phyloP scores from a whole-genome alignment of 2,113 vertebrate genomes.

The Poeciliopsis prolifica region DNA sequence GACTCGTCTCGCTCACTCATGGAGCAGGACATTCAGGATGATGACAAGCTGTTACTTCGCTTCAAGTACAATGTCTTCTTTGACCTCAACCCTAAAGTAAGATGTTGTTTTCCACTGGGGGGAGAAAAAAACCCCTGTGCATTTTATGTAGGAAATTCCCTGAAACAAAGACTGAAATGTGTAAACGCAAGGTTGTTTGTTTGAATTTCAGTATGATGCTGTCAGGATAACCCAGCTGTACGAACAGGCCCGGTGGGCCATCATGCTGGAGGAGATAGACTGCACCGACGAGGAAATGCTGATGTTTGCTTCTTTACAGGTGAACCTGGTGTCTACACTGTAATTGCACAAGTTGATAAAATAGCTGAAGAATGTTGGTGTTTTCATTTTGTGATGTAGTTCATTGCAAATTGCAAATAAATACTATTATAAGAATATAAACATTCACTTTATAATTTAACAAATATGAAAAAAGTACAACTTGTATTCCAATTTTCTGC shows the following conservation, averaged over 20 bases:
- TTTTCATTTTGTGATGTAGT: neutral
- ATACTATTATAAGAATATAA: neutral
- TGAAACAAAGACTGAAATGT: neutral
- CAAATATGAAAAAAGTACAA: neutral
- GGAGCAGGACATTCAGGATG: constrained; percentile 92
- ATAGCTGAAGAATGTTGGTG: no score
- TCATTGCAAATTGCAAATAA: neutral
- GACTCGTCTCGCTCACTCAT: constrained; percentile 96
- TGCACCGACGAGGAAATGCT: constrained; percentile 98
- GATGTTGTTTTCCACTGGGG: neutral
- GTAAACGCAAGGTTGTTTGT: neutral
- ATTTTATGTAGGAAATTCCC: neutral
- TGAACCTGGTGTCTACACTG: constrained; percentile 40
- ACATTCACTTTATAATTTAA: neutral
- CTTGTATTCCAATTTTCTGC: neutral
- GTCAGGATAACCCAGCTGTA: constrained; percentile 97
- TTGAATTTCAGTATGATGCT: constrained; percentile 86
- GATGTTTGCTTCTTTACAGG: constrained; percentile 97
- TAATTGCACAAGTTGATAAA: neutral
- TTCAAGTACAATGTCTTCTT: constrained; percentile 99
- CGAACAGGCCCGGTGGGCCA: constrained; percentile 94
- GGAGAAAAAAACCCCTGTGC: neutral
- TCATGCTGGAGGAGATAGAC: constrained; percentile 95
- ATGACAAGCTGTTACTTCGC: constrained; percentile 89
- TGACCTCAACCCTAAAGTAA: constrained; percentile 97